These are phyloP conservation scores for Osmerus mordax DNA, from an alignment of 2,113 vertebrate species.

Conservation along the genomic window DNA sequence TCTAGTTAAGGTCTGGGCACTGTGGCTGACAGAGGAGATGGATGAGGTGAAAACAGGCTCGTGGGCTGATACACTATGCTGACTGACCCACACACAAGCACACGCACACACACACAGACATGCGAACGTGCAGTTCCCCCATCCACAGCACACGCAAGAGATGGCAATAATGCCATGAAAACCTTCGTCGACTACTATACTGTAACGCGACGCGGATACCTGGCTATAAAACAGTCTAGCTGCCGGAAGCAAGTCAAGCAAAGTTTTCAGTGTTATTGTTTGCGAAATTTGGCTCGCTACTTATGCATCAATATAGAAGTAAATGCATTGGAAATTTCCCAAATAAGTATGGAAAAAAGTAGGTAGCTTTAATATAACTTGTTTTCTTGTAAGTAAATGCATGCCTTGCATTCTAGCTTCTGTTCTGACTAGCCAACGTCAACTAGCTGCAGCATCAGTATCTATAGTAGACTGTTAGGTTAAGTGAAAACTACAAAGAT, in stretches of 20 bases:
- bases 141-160: background rate
- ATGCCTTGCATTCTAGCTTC: no score
- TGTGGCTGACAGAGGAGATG: constrained; percentile 7
- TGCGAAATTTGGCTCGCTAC: no score
- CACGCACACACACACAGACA: background rate
- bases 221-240: constrained; percentile 14
- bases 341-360: no score
- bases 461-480: no score
- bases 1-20: background rate
- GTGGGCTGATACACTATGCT: background rate
- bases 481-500: background rate
- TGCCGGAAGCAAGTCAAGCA: background rate
- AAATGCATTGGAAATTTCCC: no score
- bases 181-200: background rate
- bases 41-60: constrained; percentile 29
- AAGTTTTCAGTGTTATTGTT: constrained; percentile 27
- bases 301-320: no score
- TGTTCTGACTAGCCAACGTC: no score
- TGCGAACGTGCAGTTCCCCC: background rate
- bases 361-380: no score
- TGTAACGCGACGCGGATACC: background rate
- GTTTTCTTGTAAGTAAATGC: no score
- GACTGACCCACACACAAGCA: background rate
- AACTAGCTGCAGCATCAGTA: no score
- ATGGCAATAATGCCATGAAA: background rate